Conservation (phyloP, 35 echinoderm and acorn worm genomes). For the Heliocidaris erythrogramma region DNA sequence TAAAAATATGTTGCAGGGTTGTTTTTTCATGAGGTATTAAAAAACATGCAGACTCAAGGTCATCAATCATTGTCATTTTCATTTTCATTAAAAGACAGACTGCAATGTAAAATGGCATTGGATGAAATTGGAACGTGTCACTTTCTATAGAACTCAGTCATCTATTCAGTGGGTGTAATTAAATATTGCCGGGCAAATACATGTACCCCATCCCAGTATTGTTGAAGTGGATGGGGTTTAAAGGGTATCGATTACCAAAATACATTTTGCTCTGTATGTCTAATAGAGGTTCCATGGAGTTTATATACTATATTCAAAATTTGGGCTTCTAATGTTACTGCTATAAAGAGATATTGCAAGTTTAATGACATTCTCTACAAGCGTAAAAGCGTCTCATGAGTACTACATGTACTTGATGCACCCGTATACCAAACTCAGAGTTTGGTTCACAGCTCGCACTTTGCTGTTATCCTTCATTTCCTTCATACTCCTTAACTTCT, state of each 20-base stretch:
- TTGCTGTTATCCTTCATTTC: no score
- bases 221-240: background rate
- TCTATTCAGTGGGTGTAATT: background rate
- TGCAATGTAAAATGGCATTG: background rate
- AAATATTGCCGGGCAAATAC: background rate
- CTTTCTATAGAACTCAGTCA: background rate
- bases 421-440: no score
- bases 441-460: no score
- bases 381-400: no score
- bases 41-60: background rate
- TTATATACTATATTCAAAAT: no score
- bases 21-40: background rate
- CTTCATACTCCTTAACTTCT: no score
- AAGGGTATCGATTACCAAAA: background rate
- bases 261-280: no score
- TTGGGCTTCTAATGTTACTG: no score
- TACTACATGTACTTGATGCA: no score
- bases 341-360: no score
- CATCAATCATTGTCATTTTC: background rate
- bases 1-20: background rate
- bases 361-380: no score
- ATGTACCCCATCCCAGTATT: background rate
- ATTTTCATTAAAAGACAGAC: background rate
- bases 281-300: no score
- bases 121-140: background rate